Percentiles rank a stretch among this genome's conserved stretches.
Conservation (phyloP, 2,888 invertebrate species). For the Cheiracanthium punctorium region DNA sequence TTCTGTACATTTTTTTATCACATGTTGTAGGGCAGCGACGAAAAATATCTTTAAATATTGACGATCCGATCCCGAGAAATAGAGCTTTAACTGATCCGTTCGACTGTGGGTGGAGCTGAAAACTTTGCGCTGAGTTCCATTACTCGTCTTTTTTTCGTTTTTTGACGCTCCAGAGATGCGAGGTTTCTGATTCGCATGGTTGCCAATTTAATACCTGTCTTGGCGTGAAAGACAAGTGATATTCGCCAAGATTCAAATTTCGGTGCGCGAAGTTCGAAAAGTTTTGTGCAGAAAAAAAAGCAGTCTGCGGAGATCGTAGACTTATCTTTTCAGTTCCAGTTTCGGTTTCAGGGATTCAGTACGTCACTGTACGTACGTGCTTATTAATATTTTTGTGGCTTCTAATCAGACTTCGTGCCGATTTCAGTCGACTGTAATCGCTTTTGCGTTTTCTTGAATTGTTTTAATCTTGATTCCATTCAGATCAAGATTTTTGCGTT, state of each 20-base stretch:
- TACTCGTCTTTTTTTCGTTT: conserved; percentile 44
- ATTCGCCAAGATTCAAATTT: not conserved
- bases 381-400: too few relatives aligned
- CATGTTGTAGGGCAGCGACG: conserved; percentile 8
- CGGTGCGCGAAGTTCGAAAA: not conserved
- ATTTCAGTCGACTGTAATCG: too few relatives aligned
- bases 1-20: conserved; percentile 6
- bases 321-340: too few relatives aligned
- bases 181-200: conserved; percentile 53
- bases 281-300: too few relatives aligned
- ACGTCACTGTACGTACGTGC: too few relatives aligned
- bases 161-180: conserved; percentile 42
- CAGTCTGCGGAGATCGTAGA: too few relatives aligned
- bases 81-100: not conserved
- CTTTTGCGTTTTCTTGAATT: too few relatives aligned
- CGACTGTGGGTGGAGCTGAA: conserved; percentile 34
- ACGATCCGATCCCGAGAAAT: not conserved
- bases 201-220: conserved; percentile 25
- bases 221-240: not conserved
- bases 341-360: too few relatives aligned
- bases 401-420: too few relatives aligned
- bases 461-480: too few relatives aligned
- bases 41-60: not conserved
- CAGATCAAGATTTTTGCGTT: too few relatives aligned
- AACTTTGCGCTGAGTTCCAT: conserved; percentile 10